Evolutionary conservation across 2,113 vertebrate species (phyloP).

Genomic region (Myiozetetes cayanensis): DNA sequence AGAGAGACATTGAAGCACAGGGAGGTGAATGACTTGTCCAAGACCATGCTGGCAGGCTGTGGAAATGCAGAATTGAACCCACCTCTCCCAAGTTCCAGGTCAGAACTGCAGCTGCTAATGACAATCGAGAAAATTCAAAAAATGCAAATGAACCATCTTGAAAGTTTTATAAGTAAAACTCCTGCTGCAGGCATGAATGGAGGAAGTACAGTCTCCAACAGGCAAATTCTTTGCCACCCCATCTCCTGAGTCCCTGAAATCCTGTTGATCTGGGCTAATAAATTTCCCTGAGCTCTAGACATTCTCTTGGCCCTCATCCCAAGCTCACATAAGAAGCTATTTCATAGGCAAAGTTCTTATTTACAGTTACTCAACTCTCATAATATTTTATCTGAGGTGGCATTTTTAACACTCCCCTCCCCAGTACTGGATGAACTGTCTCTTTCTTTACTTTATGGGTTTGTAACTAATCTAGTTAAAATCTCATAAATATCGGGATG

Average conservation of each 20-base stretch:
- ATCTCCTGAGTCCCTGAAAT: conserved; percentile 64
- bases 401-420: conserved; percentile 68
- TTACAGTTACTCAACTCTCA: conserved; percentile 66
- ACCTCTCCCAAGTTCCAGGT: not conserved
- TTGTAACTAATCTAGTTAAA: conserved; percentile 68
- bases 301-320: conserved; percentile 68
- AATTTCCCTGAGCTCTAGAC: conserved; percentile 64
- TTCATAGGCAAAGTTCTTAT: conserved; percentile 66
- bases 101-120: conserved; percentile 12
- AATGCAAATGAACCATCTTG: conserved; percentile 22
- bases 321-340: conserved; percentile 71
- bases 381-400: conserved; percentile 74
- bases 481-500: conserved; percentile 62
- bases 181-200: conserved; percentile 39
- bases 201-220: conserved; percentile 46
- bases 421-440: conserved; percentile 64
- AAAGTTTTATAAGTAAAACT: conserved; percentile 19
- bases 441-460: conserved; percentile 69
- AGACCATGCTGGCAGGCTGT: not conserved
- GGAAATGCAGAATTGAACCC: not conserved
- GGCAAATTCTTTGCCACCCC: conserved; percentile 65
- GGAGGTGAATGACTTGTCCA: not conserved
- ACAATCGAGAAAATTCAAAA: conserved; percentile 27
- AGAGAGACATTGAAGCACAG: not conserved
- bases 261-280: conserved; percentile 67